Evolutionary conservation across 2,888 invertebrate species (phyloP).

Genomic region (Apamea anceps): DNA sequence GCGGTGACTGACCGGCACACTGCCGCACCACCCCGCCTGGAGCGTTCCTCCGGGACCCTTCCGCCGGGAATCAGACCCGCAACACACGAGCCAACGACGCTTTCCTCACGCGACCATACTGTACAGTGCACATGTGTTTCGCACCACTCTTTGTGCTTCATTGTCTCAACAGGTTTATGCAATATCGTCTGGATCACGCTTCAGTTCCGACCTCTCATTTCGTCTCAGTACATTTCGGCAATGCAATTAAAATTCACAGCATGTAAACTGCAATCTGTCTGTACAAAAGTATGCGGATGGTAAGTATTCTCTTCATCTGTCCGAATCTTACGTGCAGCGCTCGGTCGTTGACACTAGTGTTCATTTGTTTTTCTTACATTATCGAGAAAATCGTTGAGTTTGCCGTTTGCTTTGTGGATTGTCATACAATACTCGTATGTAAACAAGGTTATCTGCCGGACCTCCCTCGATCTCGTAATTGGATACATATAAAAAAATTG

Average conservation of each 20-base stretch:
- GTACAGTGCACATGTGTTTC: slow-evolving; percentile 74
- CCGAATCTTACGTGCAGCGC: slow-evolving; percentile 60
- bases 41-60: slow-evolving; percentile 87
- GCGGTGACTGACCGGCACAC: slow-evolving; percentile 90
- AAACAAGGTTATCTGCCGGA: slow-evolving; percentile 57
- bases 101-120: slow-evolving; percentile 76
- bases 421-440: slow-evolving; percentile 36
- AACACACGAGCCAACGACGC: slow-evolving; percentile 70
- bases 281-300: slow-evolving; percentile 64
- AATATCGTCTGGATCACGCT: slow-evolving; percentile 57
- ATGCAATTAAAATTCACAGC: slow-evolving; percentile 66
- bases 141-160: slow-evolving; percentile 73
- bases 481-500: slow-evolving; percentile 57
- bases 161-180: slow-evolving; percentile 71
- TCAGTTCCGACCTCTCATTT: slow-evolving; percentile 56
- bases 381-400: slow-evolving; percentile 54
- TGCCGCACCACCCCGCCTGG: slow-evolving; percentile 88
- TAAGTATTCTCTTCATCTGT: slow-evolving; percentile 61
- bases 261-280: slow-evolving; percentile 58
- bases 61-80: slow-evolving; percentile 85
- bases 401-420: slow-evolving; percentile 44
- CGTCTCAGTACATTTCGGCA: slow-evolving; percentile 41
- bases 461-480: slow-evolving; percentile 61
- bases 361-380: slow-evolving; percentile 62
- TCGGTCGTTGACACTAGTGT: slow-evolving; percentile 63